Percentiles rank a stretch among this genome's conserved stretches.
Evolutionary conservation across 2,888 invertebrate species (phyloP).

Genomic region (Amiota mariae): DNA sequence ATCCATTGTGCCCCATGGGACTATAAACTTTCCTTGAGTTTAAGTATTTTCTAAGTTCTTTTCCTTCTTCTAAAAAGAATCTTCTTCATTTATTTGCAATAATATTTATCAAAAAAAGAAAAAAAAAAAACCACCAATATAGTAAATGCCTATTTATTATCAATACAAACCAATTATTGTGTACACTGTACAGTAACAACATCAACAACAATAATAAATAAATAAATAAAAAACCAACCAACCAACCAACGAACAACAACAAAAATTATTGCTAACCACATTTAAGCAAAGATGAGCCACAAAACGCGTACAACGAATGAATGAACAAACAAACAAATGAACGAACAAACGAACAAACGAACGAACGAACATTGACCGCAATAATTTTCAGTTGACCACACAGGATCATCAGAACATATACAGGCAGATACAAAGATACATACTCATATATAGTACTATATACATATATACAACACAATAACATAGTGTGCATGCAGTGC

Average conservation of each 20-base stretch:
- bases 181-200: conserved; percentile 34
- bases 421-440: conserved; percentile 4
- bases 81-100: too few species aligned
- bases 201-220: conserved; percentile 9
- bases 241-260: conserved; percentile 8
- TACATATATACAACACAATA: conserved; percentile 3
- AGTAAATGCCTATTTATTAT: too few species aligned
- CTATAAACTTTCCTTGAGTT: too few species aligned
- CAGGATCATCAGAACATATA: conserved; percentile 15
- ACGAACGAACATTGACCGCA: conserved; percentile 34
- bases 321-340: too few species aligned
- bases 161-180: conserved; percentile 53
- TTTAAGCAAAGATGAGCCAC: conserved; percentile 33
- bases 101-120: too few species aligned
- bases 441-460: conserved; percentile 1
- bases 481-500: too few species aligned
- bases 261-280: conserved; percentile 42
- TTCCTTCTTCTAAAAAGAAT: too few species aligned
- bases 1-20: too few species aligned
- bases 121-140: too few species aligned
- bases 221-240: background rate
- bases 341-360: conserved; percentile 10
- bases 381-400: conserved; percentile 37
- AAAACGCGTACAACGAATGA: conserved; percentile 19
- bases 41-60: too few species aligned